These are phyloP conservation scores for Dione vanillae DNA, from an alignment of 2,888 invertebrate species.

Conservation along the genomic window DNA sequence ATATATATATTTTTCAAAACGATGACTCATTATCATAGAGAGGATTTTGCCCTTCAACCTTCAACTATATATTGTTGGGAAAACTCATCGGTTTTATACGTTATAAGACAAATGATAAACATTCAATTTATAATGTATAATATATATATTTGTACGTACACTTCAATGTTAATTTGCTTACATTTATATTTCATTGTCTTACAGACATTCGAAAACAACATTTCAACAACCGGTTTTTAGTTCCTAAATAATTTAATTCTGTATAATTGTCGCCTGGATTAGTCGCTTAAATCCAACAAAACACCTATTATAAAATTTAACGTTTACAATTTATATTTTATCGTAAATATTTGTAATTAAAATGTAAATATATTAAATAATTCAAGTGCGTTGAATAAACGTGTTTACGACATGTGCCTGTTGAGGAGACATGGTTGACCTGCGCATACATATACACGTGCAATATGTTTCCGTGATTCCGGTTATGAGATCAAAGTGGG, in stretches of 20 bases:
- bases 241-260: too few relatives aligned
- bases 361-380: slow-evolving; percentile 33
- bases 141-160: too few relatives aligned
- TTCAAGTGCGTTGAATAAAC: slow-evolving; percentile 37
- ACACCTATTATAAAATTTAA: background rate
- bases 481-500: slow-evolving; percentile 49
- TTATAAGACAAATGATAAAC: slow-evolving; percentile 10
- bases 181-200: too few relatives aligned
- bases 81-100: background rate
- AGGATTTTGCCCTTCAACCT: slow-evolving; percentile 2
- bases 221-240: too few relatives aligned
- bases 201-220: too few relatives aligned
- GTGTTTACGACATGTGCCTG: slow-evolving; percentile 52
- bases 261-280: too few relatives aligned
- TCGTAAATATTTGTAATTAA: background rate
- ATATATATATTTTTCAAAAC: too few relatives aligned
- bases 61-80: background rate
- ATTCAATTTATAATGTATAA: background rate
- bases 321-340: background rate
- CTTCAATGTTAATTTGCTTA: background rate
- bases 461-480: slow-evolving; percentile 63
- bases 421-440: slow-evolving; percentile 63
- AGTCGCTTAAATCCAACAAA: background rate
- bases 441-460: slow-evolving; percentile 52
- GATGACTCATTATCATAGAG: too few relatives aligned